Base-by-base conservation (phyloP, 2,113 vertebrate genomes). In the Sander lucioperca region DNA sequence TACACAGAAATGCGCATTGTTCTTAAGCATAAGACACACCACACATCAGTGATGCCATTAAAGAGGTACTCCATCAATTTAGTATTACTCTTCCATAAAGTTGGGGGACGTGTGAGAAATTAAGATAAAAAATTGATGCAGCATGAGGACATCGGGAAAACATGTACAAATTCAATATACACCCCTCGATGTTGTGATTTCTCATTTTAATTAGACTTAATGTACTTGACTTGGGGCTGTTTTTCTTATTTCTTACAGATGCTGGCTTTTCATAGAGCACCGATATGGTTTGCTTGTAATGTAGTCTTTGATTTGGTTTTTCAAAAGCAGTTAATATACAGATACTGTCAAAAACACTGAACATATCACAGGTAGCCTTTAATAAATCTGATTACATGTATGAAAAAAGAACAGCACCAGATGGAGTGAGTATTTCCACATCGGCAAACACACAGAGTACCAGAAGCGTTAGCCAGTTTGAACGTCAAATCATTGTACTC, bases 351-450 rank as follows among this genome's bases (percentile, higher is more conserved):
- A 12, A 27, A 82, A 14, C 57, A 50, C 7, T n/a, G 25, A 62
- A 56, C 39, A 23, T 51, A 6, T 27, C 16, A 47, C 10, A 3
- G 4, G 14, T 18, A 25, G 21, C 11, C 16, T 64, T 45, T 75
- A 13, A 67, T 48, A 47, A n/a, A 16, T 79, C 19, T 30, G 25
- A 57, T 19, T 66, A 57, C 50, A 43, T 63, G n/a, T 27, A 51
- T 68, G 18, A 3, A 33, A 54, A 53, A 50, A 59, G 48, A 1
- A 1, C 50, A 15, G 64, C 58, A 83, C 45, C 77, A 83, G 62
- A 75, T 74, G 69, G 48, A 62, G 36, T 1, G 54, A 67, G 14
- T 69, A 48, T 69, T 64, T 65, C 80, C 59, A 65, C 23, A 66
- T 47, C 48, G 78, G 77, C 79, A 25, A 25, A 67, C 25, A 25